A percentile compares a stretch with the other conserved stretches of the same genome.
Conservation (phyloP, 2,113 vertebrate species). For the Equus quagga region DNA sequence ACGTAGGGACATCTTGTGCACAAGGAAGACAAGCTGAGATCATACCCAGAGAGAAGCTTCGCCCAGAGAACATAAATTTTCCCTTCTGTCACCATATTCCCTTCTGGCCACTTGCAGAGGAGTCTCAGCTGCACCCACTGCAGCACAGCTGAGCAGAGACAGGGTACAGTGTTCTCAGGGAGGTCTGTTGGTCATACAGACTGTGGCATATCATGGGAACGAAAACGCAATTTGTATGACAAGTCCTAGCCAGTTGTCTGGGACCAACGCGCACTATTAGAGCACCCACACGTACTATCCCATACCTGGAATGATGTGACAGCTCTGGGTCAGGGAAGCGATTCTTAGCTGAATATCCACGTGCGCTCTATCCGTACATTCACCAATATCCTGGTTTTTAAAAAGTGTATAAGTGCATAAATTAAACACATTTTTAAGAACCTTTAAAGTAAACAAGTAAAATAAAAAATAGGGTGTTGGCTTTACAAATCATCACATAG, state of each 20-base stretch:
- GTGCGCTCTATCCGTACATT: conserved; percentile 82
- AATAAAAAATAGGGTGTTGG: not conserved
- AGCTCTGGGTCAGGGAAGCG: not conserved
- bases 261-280: fast-evolving
- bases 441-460: not conserved
- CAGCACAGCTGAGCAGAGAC: not conserved
- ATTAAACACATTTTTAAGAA: not conserved
- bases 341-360: not conserved
- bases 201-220: not conserved
- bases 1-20: not conserved
- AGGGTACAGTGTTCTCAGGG: not conserved
- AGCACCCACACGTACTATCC: fast-evolving
- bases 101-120: not conserved
- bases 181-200: not conserved
- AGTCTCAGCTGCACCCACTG: too few relatives aligned
- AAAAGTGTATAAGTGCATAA: not conserved
- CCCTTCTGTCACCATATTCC: not conserved
- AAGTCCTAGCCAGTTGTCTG: not conserved
- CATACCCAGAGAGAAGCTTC: not conserved
- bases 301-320: conserved; percentile 81
- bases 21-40: not conserved
- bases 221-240: not conserved
- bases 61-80: not conserved
- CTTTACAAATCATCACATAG: not conserved
- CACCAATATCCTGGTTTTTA: conserved; percentile 84